phyloP scores from a whole-genome alignment of 2,113 vertebrate genomes.

The Serilophus lunatus region DNA sequence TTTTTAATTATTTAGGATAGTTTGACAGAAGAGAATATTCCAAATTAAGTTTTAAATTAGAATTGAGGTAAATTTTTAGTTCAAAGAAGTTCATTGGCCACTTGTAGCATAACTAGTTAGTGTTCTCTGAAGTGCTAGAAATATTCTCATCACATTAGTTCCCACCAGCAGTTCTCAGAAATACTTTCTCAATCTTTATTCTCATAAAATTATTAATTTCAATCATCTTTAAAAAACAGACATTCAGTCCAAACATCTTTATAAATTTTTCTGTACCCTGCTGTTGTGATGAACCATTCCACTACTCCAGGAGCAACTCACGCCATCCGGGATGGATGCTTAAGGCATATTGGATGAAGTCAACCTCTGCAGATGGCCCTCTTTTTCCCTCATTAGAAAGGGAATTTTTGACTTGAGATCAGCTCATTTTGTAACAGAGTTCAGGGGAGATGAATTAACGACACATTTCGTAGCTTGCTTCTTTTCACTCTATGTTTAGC shows the following conservation, averaged over 20 bases:
- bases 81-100: not conserved
- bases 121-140: not conserved
- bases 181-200: not conserved
- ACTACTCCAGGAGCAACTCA: not conserved
- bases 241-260: not conserved
- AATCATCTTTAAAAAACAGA: not conserved
- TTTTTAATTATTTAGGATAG: not conserved
- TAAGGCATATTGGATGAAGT: not conserved
- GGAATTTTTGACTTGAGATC: not conserved
- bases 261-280: not conserved
- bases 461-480: not conserved
- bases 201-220: not conserved
- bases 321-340: not conserved
- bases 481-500: not conserved
- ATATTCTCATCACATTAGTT: not conserved
- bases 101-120: fast-evolving
- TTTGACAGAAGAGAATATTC: not conserved
- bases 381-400: not conserved
- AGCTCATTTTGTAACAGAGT: not conserved
- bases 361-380: not conserved
- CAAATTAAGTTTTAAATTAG: not conserved
- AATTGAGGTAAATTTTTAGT: not conserved
- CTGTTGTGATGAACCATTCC: not conserved
- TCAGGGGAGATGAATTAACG: not conserved
- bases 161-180: not conserved